Base-by-base conservation (phyloP, 2,888 invertebrate species). In the Phortica magna region DNA sequence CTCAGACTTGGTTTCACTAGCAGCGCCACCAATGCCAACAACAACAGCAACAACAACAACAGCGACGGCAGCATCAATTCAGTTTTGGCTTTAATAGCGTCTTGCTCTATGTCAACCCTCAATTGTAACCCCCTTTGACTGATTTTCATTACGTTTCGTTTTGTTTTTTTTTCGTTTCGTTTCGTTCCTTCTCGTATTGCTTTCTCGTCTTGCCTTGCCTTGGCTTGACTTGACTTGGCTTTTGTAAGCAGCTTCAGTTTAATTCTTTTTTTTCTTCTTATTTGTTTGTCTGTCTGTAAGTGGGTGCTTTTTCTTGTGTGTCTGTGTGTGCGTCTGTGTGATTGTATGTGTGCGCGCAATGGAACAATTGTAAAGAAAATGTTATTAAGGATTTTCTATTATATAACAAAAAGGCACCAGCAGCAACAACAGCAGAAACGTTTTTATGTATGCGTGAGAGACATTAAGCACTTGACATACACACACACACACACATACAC, bases 321-420 rank as follows among this genome's bases (percentile, higher is more conserved):
- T 41, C 39, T 73, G 53, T 53, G 76, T 72, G 48, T 75, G 67
- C 41, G 64, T 43, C 19, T 76, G 41, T 12, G 57, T 59, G 53
- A 39, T 73, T 65, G 73, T 75, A 9, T 59, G 14, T 22, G 61
- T 22, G 55, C 31, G 22, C 19, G 71, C 31, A 70, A 61, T 78
- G 78, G 82, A 65, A 80, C 79, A 88, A 88, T 86, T 82, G 84
- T 83, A 84, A 87, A 87, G 87, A 87, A 89, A 88, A 89, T 89
- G 88, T 89, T 89, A 88, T 88, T 88, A 88, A 88, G 89, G 89
- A 84, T 89, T 89, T 89, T 89, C 85, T 85, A 84, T 87, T 89
- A 85, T 85, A 85, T 84, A 88, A 84, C 81, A 89, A 87, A 88
- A 85, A 83, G 84, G 84, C 87, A 84, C 84, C 83, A 82, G 79